phyloP scores from a whole-genome alignment of 1,140 invertebrate species.

The Lepidurus arcticus region DNA sequence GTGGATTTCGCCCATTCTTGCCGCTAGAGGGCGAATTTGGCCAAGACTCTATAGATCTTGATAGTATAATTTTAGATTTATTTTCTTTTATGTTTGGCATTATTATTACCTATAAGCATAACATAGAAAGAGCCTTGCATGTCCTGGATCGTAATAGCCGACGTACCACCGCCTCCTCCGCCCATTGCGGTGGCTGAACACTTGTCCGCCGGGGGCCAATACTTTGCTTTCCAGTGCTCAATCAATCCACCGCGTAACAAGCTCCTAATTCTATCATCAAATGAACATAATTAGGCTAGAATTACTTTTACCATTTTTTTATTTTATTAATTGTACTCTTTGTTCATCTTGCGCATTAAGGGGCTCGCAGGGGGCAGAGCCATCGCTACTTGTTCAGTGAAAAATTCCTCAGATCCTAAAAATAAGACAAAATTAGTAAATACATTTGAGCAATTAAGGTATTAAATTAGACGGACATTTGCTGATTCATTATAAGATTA shows the following conservation, averaged over 20 bases:
- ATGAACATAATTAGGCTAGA: background rate
- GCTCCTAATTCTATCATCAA: slow-evolving; percentile 55
- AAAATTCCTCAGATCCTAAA: slow-evolving; percentile 64
- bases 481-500: background rate
- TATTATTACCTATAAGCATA: slow-evolving; percentile 60
- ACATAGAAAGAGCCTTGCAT: slow-evolving; percentile 87
- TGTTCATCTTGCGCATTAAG: slow-evolving; percentile 57
- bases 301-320: slow-evolving; percentile 27
- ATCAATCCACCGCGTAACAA: slow-evolving; percentile 80
- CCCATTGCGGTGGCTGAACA: slow-evolving; percentile 60
- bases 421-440: slow-evolving; percentile 25
- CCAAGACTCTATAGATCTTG: too few species aligned
- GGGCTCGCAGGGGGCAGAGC: slow-evolving; percentile 65
- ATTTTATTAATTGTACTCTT: slow-evolving; percentile 48
- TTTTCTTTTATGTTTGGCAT: background rate
- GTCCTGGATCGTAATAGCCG: slow-evolving; percentile 75
- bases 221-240: slow-evolving; percentile 69
- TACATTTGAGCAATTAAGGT: slow-evolving; percentile 19
- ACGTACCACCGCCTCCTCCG: slow-evolving; percentile 61
- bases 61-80: too few species aligned
- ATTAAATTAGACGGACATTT: slow-evolving; percentile 33
- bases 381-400: slow-evolving; percentile 70
- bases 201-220: slow-evolving; percentile 69
- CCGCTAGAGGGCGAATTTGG: too few species aligned
- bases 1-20: too few species aligned